Evolutionary conservation across 2,888 invertebrate genomes (phyloP), one percentile per base, ranked within the genome.

Genomic region (Merodon equestris): DNA sequence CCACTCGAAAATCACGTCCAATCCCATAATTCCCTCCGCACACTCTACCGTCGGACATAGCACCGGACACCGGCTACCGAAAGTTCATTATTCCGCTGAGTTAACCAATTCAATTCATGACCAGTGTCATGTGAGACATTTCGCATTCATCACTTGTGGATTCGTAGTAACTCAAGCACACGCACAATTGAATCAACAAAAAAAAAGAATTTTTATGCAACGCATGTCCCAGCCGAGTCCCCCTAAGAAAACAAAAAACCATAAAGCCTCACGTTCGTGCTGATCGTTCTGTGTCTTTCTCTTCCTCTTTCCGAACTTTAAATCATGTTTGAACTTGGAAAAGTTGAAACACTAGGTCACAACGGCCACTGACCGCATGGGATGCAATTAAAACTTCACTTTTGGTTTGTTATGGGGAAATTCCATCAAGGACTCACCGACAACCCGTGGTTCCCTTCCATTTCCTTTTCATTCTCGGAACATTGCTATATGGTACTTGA

Each of bases 41-140:
- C 56, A 54, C 71, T 15, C 27, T 4, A 2, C 19, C 12, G 40
- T 36, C 36, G 36, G 10, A 36, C 27, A 27, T 27, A 27, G 7
- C 27, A 27, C 27, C 27, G 7, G 7, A 27, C 27, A 27, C 27
- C 27, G 27, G 27, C 27, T 27, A 47, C 38, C 5, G 50, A 66
- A 61, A 68, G 57, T 68, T 74, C 68, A 74, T 74, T 74, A 74
- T 66, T 66, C 66, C 48, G 38, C 56, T 66, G 40, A 66, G 47
- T 54, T 66, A 7, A 27, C 27, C 27, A 27, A 66, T 74, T 51
- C 68, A 40, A 38, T 51, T 68, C 74, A 74, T 74, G 61, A 51
- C 68, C 68, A 74, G 54, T 74, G 68, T 74, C 74, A 74, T 63
- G 38, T 45, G 40, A 50, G 56, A 57, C 40, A 63, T 74, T 68